Evolutionary conservation across 2,888 invertebrate species (phyloP).

Genomic region (Eupithecia abbreviata): DNA sequence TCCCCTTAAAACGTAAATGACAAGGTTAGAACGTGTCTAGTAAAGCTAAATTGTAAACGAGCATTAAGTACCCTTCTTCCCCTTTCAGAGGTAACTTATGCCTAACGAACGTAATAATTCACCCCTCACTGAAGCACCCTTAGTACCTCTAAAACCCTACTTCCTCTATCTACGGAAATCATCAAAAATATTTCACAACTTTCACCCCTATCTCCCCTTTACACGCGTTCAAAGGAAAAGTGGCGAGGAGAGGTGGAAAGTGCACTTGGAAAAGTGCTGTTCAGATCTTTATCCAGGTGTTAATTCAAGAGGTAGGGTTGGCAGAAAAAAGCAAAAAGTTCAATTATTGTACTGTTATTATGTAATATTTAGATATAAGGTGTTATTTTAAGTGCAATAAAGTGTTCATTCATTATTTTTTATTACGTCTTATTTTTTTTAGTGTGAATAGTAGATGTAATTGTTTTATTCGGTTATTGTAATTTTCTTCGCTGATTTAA

Average conservation of each 20-base stretch:
- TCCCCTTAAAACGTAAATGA: background rate
- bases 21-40: background rate
- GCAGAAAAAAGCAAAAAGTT: background rate
- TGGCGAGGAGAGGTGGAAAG: background rate
- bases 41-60: background rate
- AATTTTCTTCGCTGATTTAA: too few species aligned
- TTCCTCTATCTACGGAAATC: conserved; percentile 39
- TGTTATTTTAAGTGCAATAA: too few species aligned
- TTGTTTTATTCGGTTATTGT: too few species aligned
- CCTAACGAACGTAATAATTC: conserved; percentile 8
- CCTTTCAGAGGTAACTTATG: background rate
- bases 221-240: conserved; percentile 4
- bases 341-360: too few species aligned
- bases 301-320: conserved; percentile 9
- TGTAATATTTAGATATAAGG: too few species aligned
- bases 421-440: too few species aligned
- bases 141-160: conserved; percentile 11
- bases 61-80: background rate
- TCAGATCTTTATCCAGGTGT: conserved; percentile 30
- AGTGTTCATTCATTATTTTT: too few species aligned
- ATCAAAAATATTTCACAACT: conserved; percentile 45
- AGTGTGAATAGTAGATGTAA: too few species aligned
- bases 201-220: conserved; percentile 35
- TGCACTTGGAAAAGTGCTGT: conserved; percentile 24
- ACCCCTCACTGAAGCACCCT: conserved; percentile 1